Evolutionary conservation across 2,888 invertebrate genomes (phyloP).

Genomic region (Galerucella nymphaeae): DNA sequence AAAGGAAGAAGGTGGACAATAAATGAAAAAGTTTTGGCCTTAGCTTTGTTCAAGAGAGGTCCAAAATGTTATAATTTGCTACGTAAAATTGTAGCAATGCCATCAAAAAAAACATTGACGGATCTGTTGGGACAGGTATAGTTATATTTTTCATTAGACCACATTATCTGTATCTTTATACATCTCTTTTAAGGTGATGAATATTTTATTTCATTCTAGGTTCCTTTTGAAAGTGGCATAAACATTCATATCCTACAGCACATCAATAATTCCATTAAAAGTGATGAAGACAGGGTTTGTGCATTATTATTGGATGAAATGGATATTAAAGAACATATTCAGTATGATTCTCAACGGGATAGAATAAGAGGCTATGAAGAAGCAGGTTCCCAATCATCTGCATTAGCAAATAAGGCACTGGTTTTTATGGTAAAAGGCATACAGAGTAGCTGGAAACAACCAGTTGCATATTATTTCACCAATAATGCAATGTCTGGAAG

Average conservation of each 20-base stretch:
- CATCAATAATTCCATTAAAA: too few species aligned
- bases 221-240: conserved; percentile 37
- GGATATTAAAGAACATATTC: conserved; percentile 43
- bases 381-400: too few species aligned
- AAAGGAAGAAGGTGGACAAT: conserved; percentile 25
- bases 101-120: conserved; percentile 38
- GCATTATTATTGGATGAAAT: conserved; percentile 42
- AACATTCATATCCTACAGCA: not conserved
- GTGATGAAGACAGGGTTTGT: conserved; percentile 1
- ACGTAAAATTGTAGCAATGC: conserved; percentile 37
- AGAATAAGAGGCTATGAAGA: conserved; percentile 44
- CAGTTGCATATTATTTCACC: too few species aligned
- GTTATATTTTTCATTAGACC: too few species aligned
- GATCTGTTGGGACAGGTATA: conserved; percentile 33
- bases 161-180: too few species aligned
- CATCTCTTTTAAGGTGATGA: too few species aligned
- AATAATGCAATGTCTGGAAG: too few species aligned
- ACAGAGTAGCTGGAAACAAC: too few species aligned
- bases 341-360: conserved; percentile 36
- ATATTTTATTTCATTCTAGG: too few species aligned
- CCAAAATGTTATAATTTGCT: conserved; percentile 6
- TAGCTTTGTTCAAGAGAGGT: conserved; percentile 1
- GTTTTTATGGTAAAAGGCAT: not conserved
- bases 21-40: conserved; percentile 20
- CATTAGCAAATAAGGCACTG: not conserved